A percentile compares a stretch with the other conserved stretches of the same genome.
Conservation (phyloP, 2,797 vertebrate species). For the Micromesistius poutassou region DNA sequence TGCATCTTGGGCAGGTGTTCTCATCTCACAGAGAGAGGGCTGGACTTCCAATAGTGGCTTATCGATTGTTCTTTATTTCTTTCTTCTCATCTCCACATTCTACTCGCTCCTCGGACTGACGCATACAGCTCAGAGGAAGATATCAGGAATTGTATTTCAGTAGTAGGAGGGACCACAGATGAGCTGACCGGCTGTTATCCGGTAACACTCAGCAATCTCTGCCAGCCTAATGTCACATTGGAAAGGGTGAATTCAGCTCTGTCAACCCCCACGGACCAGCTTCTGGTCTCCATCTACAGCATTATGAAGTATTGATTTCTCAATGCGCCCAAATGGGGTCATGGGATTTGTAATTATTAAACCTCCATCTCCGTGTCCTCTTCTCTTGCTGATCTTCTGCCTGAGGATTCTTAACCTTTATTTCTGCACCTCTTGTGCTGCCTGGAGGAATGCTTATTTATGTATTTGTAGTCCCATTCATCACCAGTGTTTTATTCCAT, state of each 20-base stretch:
- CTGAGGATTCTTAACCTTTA: background rate
- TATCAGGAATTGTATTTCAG: background rate
- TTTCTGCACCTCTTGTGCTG: background rate
- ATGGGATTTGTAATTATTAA: background rate
- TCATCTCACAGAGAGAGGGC: too few relatives aligned
- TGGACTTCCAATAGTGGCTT: too few relatives aligned
- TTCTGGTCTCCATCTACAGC: too few relatives aligned
- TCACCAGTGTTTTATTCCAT: background rate
- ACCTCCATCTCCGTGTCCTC: background rate
- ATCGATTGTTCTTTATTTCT: too few relatives aligned
- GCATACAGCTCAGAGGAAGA: too few relatives aligned
- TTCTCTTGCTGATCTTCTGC: background rate
- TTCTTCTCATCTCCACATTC: too few relatives aligned
- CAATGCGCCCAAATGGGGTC: background rate
- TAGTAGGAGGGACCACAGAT: background rate
- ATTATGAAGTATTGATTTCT: slow-evolving; percentile 1
- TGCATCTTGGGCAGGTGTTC: too few relatives aligned
- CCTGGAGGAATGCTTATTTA: background rate
- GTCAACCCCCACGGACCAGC: background rate
- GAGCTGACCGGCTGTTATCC: too few relatives aligned
- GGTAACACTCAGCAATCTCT: background rate
- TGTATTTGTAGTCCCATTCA: background rate
- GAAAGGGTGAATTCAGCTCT: background rate
- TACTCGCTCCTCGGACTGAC: too few relatives aligned
- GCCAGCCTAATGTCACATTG: background rate